Percentiles rank a stretch among this genome's conserved stretches.
These are phyloP conservation scores for Cosmia pyralina DNA, from an alignment of 2,888 invertebrate species.

Conservation along the genomic window DNA sequence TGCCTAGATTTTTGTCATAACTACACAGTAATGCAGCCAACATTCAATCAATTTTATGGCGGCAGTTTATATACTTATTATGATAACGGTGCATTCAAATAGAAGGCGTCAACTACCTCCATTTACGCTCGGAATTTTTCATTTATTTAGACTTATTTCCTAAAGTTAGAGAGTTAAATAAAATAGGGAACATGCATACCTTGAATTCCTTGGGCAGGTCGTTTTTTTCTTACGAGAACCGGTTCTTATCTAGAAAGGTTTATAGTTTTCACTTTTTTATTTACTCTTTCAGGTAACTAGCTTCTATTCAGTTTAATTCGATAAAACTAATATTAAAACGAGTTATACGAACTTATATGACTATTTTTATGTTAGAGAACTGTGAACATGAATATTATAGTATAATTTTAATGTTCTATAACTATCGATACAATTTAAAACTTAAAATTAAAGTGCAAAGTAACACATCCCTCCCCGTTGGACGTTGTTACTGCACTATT, in stretches of 20 bases:
- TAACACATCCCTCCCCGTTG: slow-evolving; percentile 66
- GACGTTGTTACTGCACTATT: slow-evolving; percentile 72
- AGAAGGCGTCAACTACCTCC: slow-evolving; percentile 24
- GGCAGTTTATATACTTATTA: slow-evolving; percentile 23
- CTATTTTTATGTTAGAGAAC: slow-evolving; percentile 42
- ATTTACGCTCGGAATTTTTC: background rate
- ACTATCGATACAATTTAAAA: slow-evolving; percentile 60
- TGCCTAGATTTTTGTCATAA: background rate
- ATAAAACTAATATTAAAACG: slow-evolving; percentile 42
- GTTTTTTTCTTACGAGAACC: slow-evolving; percentile 49
- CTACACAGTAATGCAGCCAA: background rate
- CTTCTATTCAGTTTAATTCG: slow-evolving; percentile 48
- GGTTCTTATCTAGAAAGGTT: slow-evolving; percentile 59
- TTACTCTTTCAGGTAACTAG: slow-evolving; percentile 49
- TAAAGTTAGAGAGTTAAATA: slow-evolving; percentile 9
- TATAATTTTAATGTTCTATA: slow-evolving; percentile 51
- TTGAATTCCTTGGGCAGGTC: slow-evolving; percentile 50
- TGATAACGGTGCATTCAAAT: slow-evolving; percentile 17
- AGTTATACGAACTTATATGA: slow-evolving; percentile 32
- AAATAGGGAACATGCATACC: slow-evolving; percentile 54
- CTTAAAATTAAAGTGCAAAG: slow-evolving; percentile 68
- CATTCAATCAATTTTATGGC: background rate
- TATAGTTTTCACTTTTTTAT: slow-evolving; percentile 56
- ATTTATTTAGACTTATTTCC: background rate
- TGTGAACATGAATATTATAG: slow-evolving; percentile 25